Evolutionary conservation across 2,888 invertebrate genomes (phyloP).

Genomic region (Thymelicus sylvestris): DNA sequence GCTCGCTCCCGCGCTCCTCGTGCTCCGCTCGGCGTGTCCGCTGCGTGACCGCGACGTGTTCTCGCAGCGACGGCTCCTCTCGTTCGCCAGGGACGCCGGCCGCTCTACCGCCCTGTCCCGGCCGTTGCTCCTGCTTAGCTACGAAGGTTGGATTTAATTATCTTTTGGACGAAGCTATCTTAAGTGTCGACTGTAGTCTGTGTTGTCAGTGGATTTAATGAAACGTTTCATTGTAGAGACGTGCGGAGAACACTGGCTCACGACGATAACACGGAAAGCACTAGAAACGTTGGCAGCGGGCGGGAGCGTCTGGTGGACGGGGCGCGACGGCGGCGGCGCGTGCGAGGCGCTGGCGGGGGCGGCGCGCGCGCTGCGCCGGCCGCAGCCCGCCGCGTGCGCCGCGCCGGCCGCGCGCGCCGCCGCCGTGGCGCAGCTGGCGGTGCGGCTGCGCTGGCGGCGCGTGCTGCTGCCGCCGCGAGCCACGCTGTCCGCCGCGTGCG

Average conservation of each 20-base stretch:
- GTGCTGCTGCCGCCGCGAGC: conserved; percentile 50
- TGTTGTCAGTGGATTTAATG: neutral
- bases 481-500: conserved; percentile 47
- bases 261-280: conserved; percentile 54
- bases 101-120: conserved; percentile 38
- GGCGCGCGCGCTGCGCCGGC: conserved; percentile 46
- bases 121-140: conserved; percentile 47
- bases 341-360: conserved; percentile 51
- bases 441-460: conserved; percentile 58
- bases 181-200: too few relatives aligned
- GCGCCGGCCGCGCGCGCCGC: conserved; percentile 52
- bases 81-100: conserved; percentile 36
- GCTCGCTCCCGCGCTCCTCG: conserved; percentile 54
- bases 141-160: conserved; percentile 48
- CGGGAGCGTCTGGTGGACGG: conserved; percentile 49
- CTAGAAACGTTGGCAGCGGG: conserved; percentile 52
- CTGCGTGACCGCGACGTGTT: conserved; percentile 42
- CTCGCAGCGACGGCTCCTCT: conserved; percentile 41
- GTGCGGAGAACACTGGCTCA: conserved; percentile 59
- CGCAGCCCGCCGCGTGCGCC: conserved; percentile 48
- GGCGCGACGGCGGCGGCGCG: conserved; percentile 53
- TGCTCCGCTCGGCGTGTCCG: conserved; percentile 62
- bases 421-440: conserved; percentile 52
- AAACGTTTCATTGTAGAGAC: conserved; percentile 54
- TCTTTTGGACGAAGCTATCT: too few relatives aligned